Evolutionary conservation across 2,113 vertebrate genomes (phyloP).

Genomic region (Chloropsis hardwickii): DNA sequence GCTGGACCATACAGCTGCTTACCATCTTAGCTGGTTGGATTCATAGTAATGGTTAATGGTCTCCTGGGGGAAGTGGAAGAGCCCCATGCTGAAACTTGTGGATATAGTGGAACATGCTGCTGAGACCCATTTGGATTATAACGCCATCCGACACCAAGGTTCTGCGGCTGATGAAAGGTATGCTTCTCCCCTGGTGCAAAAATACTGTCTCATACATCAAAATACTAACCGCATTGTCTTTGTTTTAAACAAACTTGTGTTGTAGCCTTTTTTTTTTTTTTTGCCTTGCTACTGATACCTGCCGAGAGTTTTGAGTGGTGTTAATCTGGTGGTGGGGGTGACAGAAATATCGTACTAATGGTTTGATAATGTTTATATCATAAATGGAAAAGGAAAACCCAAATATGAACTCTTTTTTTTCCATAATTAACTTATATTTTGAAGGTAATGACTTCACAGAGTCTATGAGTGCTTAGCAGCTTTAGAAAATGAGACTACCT

Average conservation of each 20-base stretch:
- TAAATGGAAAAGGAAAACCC: not conserved
- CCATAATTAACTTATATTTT: not conserved
- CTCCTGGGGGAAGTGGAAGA: not conserved
- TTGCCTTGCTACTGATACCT: not conserved
- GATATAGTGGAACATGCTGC: not conserved
- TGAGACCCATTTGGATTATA: constrained; percentile 28
- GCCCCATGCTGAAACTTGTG: not conserved
- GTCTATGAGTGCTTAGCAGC: not conserved
- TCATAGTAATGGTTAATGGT: not conserved
- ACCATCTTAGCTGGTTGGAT: not conserved
- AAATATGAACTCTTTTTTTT: not conserved
- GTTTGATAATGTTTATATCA: not conserved
- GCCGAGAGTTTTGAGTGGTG: not conserved
- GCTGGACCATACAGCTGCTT: not conserved
- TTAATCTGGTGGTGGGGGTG: not conserved
- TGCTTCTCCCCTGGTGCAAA: not conserved
- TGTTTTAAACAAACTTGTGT: not conserved
- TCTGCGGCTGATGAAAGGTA: constrained; percentile 25
- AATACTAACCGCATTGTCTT: rapidly evolving
- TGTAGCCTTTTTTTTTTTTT: not conserved
- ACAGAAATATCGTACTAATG: not conserved
- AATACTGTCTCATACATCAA: not conserved
- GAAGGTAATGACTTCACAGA: not conserved
- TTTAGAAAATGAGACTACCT: not conserved
- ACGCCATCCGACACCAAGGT: not conserved